Evolutionary conservation across 2,888 invertebrate species (phyloP), one percentile per base, ranked within the genome.

Genomic region (Rhingia rostrata): DNA sequence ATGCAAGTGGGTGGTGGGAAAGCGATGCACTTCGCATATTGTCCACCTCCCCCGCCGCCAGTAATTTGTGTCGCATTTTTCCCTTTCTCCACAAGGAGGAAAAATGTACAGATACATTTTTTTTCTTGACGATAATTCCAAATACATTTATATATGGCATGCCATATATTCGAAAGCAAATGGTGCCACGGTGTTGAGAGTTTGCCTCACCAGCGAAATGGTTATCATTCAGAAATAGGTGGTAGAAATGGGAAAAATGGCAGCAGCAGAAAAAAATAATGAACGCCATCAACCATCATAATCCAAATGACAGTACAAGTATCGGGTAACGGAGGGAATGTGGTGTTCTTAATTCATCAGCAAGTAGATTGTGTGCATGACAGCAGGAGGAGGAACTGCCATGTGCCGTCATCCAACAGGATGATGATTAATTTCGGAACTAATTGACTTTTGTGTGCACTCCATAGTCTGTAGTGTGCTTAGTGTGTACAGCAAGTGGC

Each of bases 31-130:
- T 14, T 14, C 61, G 43, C 47, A 60, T 2, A 14, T 41, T 70
- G 51, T 51, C 64, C 67, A 67, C 10, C 58, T 47, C 61, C 80
- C 58, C 43, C 58, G 35, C 12, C 39, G 14, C 35, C n/a, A 67
- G 72, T 73, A 72, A 73, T 72, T 67, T 83, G 72, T 83, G 72
- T 83, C 72, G 54, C 78, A 54, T 56, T 82, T 64, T 7, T 30
- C 45, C n/a, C n/a, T 10, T 37, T 32, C 49, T 32, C 33, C 3
- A 43, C 33, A 4, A 2, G 47, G 22, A 39, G 61, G 41, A 0
- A n/a, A 41, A 66, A 37, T 72, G 2, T 22, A 22, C 22, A 22
- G 22, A 22, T 22, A 22, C 22, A 22, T 67, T 67, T 77, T 64
- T 70, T 75, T 60, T 63, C 56, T 67, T 51, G 32, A 49, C 12